Conservation (phyloP, 2,797 vertebrate genomes). For the Hafferia zeledoni region DNA sequence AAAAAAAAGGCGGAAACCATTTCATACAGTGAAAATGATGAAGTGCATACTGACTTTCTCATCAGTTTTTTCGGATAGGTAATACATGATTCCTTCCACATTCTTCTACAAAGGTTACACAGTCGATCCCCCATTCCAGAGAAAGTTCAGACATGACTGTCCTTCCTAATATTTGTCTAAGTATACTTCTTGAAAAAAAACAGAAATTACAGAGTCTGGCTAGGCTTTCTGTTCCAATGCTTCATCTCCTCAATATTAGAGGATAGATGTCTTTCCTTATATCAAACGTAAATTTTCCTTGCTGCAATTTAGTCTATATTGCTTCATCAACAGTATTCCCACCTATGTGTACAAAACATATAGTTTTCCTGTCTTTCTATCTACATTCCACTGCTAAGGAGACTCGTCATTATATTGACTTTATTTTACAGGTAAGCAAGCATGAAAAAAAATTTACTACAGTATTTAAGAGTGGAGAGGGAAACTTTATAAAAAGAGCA, state of each 20-base stretch:
- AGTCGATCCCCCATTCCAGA: not conserved
- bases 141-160: not conserved
- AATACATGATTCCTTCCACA: not conserved
- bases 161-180: not conserved
- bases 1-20: not conserved
- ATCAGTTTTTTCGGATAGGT: not conserved
- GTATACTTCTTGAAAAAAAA: not conserved
- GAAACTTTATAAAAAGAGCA: not conserved
- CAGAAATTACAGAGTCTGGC: not conserved
- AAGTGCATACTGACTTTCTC: not conserved
- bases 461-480: not conserved
- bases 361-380: not conserved
- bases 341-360: not conserved
- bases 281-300: not conserved
- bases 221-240: not conserved
- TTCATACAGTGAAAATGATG: not conserved
- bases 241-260: not conserved
- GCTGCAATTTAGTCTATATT: not conserved
- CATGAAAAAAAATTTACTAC: not conserved
- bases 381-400: not conserved
- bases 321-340: not conserved
- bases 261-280: not conserved
- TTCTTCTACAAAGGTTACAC: not conserved
- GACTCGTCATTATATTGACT: not conserved
- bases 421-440: not conserved